These are phyloP conservation scores for Leptoclinus maculatus DNA, from an alignment of 2,797 vertebrate species.

Conservation along the genomic window DNA sequence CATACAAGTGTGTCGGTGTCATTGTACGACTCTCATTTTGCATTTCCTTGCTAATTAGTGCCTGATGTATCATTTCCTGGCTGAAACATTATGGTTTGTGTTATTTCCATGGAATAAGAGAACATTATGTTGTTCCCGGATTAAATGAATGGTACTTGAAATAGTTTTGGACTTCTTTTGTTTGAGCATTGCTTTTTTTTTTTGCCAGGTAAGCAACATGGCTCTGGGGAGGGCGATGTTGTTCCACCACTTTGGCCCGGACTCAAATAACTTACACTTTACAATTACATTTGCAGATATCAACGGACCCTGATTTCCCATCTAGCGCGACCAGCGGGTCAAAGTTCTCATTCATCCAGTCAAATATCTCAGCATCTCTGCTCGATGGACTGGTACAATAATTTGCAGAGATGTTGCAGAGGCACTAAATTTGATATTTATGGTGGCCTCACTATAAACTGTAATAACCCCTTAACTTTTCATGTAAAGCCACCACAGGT, in stretches of 20 bases:
- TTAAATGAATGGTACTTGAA: slow-evolving; percentile 11
- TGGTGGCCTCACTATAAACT: neutral
- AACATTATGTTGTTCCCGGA: slow-evolving; percentile 19
- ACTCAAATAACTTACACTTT: neutral
- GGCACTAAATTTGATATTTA: neutral
- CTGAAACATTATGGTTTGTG: neutral
- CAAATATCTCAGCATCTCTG: neutral
- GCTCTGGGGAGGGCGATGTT: neutral
- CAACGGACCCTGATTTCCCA: no score
- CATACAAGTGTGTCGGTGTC: neutral
- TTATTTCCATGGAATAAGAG: slow-evolving; percentile 34
- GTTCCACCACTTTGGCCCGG: neutral
- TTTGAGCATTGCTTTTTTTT: neutral
- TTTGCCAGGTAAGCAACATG: neutral
- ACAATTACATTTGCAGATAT: neutral
- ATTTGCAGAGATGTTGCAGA: neutral
- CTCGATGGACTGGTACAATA: neutral
- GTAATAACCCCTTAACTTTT: neutral
- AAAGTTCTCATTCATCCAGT: neutral
- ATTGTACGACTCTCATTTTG: neutral
- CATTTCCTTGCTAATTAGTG: slow-evolving; percentile 27
- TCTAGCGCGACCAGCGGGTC: neutral
- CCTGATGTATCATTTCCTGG: slow-evolving; percentile 32
- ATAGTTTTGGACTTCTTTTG: neutral
- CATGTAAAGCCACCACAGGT: neutral